Conservation (phyloP, 2,888 invertebrate species). For the Hypena proboscidalis region DNA sequence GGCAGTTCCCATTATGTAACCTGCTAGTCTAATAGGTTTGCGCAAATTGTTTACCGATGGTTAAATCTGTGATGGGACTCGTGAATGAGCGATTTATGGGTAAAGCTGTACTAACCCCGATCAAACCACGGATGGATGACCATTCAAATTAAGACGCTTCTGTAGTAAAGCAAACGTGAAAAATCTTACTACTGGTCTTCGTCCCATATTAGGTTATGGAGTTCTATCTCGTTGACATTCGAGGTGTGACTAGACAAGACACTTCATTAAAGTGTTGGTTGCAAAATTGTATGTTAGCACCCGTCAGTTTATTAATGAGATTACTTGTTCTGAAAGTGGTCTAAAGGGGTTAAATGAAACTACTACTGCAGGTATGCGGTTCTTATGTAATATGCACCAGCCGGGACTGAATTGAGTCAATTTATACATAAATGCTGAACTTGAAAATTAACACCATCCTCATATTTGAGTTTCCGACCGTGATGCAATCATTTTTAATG, state of each 20-base stretch:
- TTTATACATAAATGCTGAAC: constrained; percentile 14
- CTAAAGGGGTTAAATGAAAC: constrained; percentile 34
- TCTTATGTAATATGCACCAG: constrained; percentile 32
- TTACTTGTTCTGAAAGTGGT: constrained; percentile 59
- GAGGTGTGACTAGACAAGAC: constrained; percentile 51
- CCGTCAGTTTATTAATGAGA: constrained; percentile 63
- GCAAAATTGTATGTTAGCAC: constrained; percentile 57
- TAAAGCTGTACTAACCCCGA: too few relatives aligned
- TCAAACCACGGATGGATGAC: too few relatives aligned
- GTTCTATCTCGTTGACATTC: too few relatives aligned
- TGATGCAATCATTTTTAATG: constrained; percentile 12
- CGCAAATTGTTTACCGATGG: constrained; percentile 15
- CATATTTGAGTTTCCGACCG: not conserved
- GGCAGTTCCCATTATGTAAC: constrained; percentile 64
- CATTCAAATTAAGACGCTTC: too few relatives aligned
- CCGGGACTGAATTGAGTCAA: constrained; percentile 13
- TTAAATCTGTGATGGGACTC: not conserved
- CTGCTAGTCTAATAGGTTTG: constrained; percentile 22
- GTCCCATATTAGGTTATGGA: too few relatives aligned
- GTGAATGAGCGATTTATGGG: too few relatives aligned
- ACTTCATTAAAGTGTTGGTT: constrained; percentile 64
- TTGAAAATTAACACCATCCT: constrained; percentile 19
- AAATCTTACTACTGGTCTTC: too few relatives aligned
- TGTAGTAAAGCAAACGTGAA: too few relatives aligned
- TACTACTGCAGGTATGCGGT: constrained; percentile 12